phyloP scores from a whole-genome alignment of 2,888 invertebrate species.

The Ochropacha duplaris region DNA sequence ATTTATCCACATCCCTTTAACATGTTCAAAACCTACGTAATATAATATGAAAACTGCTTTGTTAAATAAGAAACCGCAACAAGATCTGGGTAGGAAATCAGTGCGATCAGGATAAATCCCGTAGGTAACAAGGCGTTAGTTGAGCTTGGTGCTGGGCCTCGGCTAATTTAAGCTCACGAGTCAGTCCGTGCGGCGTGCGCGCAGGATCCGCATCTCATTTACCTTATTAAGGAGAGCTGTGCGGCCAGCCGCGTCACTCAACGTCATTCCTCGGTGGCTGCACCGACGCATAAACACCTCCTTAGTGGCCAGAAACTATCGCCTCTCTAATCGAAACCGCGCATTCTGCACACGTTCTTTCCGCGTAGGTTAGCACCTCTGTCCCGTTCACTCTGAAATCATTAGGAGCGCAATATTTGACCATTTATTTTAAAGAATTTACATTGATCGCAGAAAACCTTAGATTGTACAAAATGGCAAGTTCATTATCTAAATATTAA shows the following conservation, averaged over 20 bases:
- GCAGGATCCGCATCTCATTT: constrained; percentile 67
- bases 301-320: constrained; percentile 52
- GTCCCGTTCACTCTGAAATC: constrained; percentile 9
- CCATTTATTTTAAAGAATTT: not conserved
- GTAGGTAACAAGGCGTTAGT: constrained; percentile 62
- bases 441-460: not conserved
- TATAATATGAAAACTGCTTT: constrained; percentile 16
- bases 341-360: constrained; percentile 17
- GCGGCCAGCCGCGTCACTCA: constrained; percentile 71
- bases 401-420: constrained; percentile 13
- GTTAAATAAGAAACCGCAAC: constrained; percentile 22
- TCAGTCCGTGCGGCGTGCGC: constrained; percentile 26
- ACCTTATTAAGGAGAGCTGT: constrained; percentile 67
- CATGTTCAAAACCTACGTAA: too few species aligned
- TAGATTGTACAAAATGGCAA: not conserved
- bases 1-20: constrained; percentile 7
- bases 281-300: constrained; percentile 65
- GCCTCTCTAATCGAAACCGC: constrained; percentile 44
- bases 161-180: constrained; percentile 55
- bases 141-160: constrained; percentile 28
- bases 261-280: constrained; percentile 50
- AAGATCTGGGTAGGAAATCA: constrained; percentile 33
- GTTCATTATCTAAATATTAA: not conserved
- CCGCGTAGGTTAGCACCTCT: constrained; percentile 22
- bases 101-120: constrained; percentile 54